A percentile compares a stretch with the other conserved stretches of the same genome.
These are phyloP conservation scores for Carassius gibelio DNA, from an alignment of 2,113 vertebrate genomes.

Conservation along the genomic window DNA sequence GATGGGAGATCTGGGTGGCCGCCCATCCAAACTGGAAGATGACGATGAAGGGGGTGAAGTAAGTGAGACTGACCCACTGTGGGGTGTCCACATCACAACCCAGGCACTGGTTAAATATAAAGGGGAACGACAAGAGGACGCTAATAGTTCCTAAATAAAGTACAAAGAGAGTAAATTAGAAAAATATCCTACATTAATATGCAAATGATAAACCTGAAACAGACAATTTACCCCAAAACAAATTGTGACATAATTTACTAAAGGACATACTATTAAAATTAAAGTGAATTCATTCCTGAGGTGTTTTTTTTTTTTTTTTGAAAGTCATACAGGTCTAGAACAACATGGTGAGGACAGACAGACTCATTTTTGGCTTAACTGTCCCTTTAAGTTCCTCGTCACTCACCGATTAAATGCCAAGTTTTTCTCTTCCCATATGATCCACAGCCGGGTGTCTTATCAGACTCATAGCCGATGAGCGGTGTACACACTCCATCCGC, in stretches of 20 bases:
- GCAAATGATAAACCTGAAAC: no score
- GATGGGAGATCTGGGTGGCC: constrained; percentile 91
- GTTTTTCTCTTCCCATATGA: constrained; percentile 86
- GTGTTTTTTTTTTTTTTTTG: neutral
- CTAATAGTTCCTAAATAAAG: constrained; percentile 81
- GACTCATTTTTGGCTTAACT: neutral
- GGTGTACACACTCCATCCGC: constrained; percentile 88
- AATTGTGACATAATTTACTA: neutral
- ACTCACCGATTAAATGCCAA: constrained; percentile 89
- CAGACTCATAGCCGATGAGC: constrained; percentile 86
- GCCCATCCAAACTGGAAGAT: constrained; percentile 98
- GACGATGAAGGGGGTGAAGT: constrained; percentile 89
- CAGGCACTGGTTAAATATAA: constrained; percentile 90
- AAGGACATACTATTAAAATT: no score
- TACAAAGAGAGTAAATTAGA: neutral
- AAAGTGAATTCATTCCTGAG: neutral
- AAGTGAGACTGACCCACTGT: constrained; percentile 83
- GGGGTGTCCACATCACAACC: constrained; percentile 80
- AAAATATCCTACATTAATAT: neutral
- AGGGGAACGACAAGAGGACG: constrained; percentile 88
- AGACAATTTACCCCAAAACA: no score
- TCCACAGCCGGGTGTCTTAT: constrained; percentile 75
- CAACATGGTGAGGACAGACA: neutral
- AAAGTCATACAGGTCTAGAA: neutral
- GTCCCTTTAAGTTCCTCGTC: neutral